Conservation (phyloP, 2,888 invertebrate genomes). For the Thera britannica region DNA sequence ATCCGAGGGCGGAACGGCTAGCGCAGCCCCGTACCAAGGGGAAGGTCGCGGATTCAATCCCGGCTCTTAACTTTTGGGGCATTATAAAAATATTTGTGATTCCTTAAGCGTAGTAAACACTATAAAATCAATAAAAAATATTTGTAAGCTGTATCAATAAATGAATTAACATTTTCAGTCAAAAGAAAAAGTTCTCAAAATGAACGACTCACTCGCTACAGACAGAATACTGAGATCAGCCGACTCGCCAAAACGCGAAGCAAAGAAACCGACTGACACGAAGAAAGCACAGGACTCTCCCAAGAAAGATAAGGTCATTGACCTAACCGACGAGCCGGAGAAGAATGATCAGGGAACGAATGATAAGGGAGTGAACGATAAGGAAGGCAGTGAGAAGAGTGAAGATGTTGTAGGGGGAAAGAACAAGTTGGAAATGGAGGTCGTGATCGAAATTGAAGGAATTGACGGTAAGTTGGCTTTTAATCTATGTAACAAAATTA, state of each 20-base stretch:
- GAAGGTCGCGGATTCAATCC: too few species aligned
- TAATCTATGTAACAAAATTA: too few species aligned
- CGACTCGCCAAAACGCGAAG: constrained; percentile 66
- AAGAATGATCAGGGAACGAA: constrained; percentile 31
- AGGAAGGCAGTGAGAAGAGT: constrained; percentile 18
- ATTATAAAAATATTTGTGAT: too few species aligned
- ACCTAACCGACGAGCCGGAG: constrained; percentile 17
- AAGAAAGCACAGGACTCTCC: constrained; percentile 29
- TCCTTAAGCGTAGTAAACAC: too few species aligned
- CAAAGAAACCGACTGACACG: constrained; percentile 41
- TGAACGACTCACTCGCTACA: constrained; percentile 60
- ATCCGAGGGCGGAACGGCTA: too few species aligned
- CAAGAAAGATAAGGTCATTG: constrained; percentile 20
- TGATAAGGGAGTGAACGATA: constrained; percentile 37
- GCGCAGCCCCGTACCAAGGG: too few species aligned
- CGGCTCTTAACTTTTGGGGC: too few species aligned
- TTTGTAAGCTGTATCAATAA: background rate
- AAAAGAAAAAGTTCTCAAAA: constrained; percentile 70
- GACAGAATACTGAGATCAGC: constrained; percentile 71
- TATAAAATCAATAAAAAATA: too few species aligned
- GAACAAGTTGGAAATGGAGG: constrained; percentile 56
- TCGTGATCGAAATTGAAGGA: constrained; percentile 56
- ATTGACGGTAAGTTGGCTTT: constrained; percentile 57
- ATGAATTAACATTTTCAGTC: constrained; percentile 58
- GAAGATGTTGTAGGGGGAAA: constrained; percentile 29